Evolutionary conservation across 2,797 vertebrate species (phyloP), one percentile per base, ranked within the genome.

Genomic region (Myioborus melanocephalus): DNA sequence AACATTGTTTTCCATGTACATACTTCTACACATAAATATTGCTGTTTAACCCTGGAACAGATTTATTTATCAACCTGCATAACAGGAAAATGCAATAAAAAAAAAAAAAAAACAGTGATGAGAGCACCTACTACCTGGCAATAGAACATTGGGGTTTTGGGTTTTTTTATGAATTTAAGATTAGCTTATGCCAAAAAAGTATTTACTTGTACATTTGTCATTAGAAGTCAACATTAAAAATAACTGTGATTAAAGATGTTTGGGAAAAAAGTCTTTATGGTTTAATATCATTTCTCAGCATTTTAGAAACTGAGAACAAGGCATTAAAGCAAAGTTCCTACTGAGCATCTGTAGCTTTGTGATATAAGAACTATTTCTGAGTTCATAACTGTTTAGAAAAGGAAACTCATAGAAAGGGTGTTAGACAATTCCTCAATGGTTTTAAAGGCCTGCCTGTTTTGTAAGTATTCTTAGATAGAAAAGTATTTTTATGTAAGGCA

Each of bases 401-500:
- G 14, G 14, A 53, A 69, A 43, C 2, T 20, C 79, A 7, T 1
- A 52, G 53, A 47, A 63, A 59, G 2, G 2, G 2, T 0, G 9
- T 73, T 55, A 59, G 23, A 39, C 24, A 34, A 9, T 22, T 44
- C 37, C 41, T 80, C 41, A 52, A 26, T 9, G 6, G 4, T 2
- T 59, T 81, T 53, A 61, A 79, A 56, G 7, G 1, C 10, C 2
- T 12, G 12, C 4, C 22, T 4, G 6, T 64, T 87, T 72, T 59
- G 2, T 39, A 53, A 37, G 2, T 9, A 37, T 8, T 68, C 24
- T 57, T 57, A 46, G 14, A 68, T 68, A 8, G 7, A 28, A 53
- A 83, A 69, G 4, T 3, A 53, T 14, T 69, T 86, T 86, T 57
- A 32, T 35, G 8, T 15, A 23, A 69, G 4, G 4, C 19, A 69